These are phyloP conservation scores for Myripristis jacobus DNA, from an alignment of 2,797 vertebrate genomes.

Conservation along the genomic window DNA sequence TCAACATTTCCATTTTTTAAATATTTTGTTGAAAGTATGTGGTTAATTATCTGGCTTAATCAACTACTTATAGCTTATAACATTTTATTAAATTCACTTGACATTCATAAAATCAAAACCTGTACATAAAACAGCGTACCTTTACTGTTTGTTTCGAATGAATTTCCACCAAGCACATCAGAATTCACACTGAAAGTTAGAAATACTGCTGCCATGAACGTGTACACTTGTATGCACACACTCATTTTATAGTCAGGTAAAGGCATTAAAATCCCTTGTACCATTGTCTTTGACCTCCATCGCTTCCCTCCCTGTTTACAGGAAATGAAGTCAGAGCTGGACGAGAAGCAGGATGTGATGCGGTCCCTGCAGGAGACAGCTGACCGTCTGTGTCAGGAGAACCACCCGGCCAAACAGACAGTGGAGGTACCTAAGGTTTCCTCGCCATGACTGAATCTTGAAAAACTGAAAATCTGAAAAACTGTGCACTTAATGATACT, in stretches of 20 bases:
- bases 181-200: not conserved
- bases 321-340: slow-evolving; percentile 91
- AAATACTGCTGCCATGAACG: too few relatives aligned
- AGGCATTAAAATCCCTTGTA: too few relatives aligned
- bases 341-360: slow-evolving; percentile 94
- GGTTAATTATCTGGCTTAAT: too few relatives aligned
- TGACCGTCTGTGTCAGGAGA: slow-evolving; percentile 89
- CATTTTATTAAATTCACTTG: too few relatives aligned
- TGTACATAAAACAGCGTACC: not conserved
- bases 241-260: not conserved
- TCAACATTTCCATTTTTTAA: too few relatives aligned
- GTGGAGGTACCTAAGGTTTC: slow-evolving; percentile 92
- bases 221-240: slow-evolving; percentile 3
- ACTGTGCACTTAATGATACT: not conserved
- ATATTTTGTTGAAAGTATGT: too few relatives aligned
- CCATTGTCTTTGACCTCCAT: slow-evolving; percentile 1
- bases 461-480: too few relatives aligned
- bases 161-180: not conserved
- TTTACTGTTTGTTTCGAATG: not conserved
- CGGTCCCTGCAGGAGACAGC: slow-evolving; percentile 92
- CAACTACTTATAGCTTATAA: too few relatives aligned
- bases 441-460: slow-evolving; percentile 2
- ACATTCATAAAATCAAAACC: not conserved
- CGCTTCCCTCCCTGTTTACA: slow-evolving; percentile 61
- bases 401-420: slow-evolving; percentile 97